Percentiles rank a stretch among this genome's conserved stretches.
These are phyloP conservation scores for Syrista parreyssii DNA, from an alignment of 2,888 invertebrate species.

Conservation along the genomic window DNA sequence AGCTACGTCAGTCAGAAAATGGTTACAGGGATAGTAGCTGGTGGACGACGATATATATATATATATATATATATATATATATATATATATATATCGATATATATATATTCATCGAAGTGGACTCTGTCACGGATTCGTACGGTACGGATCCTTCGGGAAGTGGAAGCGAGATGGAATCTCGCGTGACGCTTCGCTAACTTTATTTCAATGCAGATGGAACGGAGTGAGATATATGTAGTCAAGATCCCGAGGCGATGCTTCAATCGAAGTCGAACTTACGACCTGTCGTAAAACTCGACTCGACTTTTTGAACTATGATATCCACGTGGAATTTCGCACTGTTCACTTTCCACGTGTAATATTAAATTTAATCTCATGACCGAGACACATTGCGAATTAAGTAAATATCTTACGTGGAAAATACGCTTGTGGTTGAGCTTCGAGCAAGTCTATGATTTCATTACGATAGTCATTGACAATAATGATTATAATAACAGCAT, in stretches of 20 bases:
- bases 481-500: background rate
- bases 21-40: background rate
- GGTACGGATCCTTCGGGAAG: background rate
- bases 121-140: background rate
- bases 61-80: no score
- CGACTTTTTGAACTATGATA: constrained; percentile 21
- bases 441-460: background rate
- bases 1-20: background rate
- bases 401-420: background rate
- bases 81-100: no score
- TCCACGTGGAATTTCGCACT: background rate
- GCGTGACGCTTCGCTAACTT: constrained; percentile 39
- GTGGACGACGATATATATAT: background rate
- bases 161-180: background rate
- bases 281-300: constrained; percentile 22
- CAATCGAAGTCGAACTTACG: constrained; percentile 20
- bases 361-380: constrained; percentile 31
- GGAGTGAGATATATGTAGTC: constrained; percentile 28
- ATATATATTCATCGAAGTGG: background rate
- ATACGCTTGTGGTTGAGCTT: background rate
- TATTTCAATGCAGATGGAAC: constrained; percentile 38
- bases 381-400: background rate
- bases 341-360: background rate
- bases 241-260: constrained; percentile 3
- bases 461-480: background rate